These are phyloP conservation scores for Lepilemur septentrionalis DNA, from an alignment of 2,797 vertebrate genomes.

Conservation along the genomic window DNA sequence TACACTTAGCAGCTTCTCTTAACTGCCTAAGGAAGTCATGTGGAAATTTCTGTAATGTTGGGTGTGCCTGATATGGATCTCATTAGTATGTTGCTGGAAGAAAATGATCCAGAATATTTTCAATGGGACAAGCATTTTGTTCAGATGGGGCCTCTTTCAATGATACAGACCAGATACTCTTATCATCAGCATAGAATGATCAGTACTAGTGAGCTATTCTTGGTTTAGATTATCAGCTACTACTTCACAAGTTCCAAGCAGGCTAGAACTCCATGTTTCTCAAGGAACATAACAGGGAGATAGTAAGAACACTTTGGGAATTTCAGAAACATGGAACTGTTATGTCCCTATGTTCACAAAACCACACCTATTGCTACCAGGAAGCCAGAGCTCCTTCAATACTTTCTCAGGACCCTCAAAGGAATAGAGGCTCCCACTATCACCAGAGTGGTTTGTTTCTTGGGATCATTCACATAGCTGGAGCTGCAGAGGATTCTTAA, in stretches of 20 bases:
- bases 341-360: background rate
- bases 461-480: background rate
- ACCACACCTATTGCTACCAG: background rate
- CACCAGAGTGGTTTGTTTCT: background rate
- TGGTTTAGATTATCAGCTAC: slow-evolving; percentile 76
- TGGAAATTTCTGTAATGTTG: slow-evolving; percentile 75
- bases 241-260: slow-evolving; percentile 81
- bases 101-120: slow-evolving; percentile 73
- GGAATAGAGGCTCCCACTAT: background rate
- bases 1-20: slow-evolving; percentile 63
- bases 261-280: slow-evolving; percentile 58
- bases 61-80: slow-evolving; percentile 71
- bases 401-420: background rate
- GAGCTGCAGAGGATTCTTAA: background rate
- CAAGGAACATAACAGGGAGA: background rate
- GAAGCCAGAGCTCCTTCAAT: background rate
- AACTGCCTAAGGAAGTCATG: slow-evolving; percentile 74
- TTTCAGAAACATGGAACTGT: background rate
- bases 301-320: background rate
- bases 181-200: slow-evolving; percentile 74
- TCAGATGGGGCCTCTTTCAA: slow-evolving; percentile 71
- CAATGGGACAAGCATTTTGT: slow-evolving; percentile 74
- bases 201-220: slow-evolving; percentile 69
- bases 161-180: slow-evolving; percentile 72
- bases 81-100: slow-evolving; percentile 71